Evolutionary conservation across 2,113 vertebrate species (phyloP).

Genomic region (Atrichornis clamosus): DNA sequence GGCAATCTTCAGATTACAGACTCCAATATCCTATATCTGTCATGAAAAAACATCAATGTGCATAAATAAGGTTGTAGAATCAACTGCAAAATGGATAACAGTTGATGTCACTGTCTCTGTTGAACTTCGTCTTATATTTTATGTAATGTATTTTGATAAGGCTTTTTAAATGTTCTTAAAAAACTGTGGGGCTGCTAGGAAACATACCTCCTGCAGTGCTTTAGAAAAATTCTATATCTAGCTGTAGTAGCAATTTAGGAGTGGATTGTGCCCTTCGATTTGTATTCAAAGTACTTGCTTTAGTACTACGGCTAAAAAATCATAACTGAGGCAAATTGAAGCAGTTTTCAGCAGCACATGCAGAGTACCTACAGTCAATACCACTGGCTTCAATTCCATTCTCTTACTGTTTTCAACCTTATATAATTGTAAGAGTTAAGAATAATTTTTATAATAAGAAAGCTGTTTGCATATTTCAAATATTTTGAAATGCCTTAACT

Average conservation of each 20-base stretch:
- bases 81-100: not conserved
- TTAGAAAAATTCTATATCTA: not conserved
- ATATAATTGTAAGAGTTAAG: not conserved
- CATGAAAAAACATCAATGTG: not conserved
- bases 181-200: not conserved
- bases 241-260: not conserved
- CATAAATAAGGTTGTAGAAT: not conserved
- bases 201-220: not conserved
- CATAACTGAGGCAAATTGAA: not conserved
- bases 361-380: not conserved
- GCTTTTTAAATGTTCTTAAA: not conserved
- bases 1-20: not conserved
- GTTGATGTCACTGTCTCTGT: not conserved
- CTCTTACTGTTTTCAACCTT: not conserved
- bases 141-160: not conserved
- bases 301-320: not conserved
- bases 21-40: not conserved
- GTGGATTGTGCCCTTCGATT: not conserved
- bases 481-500: not conserved
- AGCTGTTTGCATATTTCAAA: not conserved
- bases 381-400: not conserved
- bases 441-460: not conserved
- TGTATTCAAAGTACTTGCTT: not conserved
- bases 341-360: not conserved
- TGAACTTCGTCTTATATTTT: not conserved